phyloP scores from a whole-genome alignment of 1,140 invertebrate genomes.

The Lordiphosa stackelbergi region DNA sequence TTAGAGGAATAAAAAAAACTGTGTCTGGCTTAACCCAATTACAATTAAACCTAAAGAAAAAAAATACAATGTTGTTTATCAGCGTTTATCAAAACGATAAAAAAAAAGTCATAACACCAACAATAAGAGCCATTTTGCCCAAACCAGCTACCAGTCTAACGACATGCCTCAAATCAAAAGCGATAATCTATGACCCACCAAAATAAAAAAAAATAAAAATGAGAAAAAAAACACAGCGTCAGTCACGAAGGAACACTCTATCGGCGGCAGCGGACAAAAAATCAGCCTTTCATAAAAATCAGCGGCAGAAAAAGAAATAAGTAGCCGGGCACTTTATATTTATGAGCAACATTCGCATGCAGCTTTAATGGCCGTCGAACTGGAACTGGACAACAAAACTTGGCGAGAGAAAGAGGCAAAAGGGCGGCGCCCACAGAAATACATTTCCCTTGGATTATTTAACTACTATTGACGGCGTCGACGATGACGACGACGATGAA shows the following conservation, averaged over 20 bases:
- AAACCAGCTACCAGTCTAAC: too few relatives aligned
- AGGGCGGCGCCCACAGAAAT: constrained; percentile 56
- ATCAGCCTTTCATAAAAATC: constrained; percentile 41
- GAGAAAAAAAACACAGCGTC: constrained; percentile 6
- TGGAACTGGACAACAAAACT: constrained; percentile 24
- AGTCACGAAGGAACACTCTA: constrained; percentile 21
- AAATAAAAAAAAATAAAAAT: too few relatives aligned
- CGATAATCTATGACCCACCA: constrained; percentile 58
- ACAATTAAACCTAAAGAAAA: too few relatives aligned
- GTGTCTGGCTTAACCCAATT: too few relatives aligned
- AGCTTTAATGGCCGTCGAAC: constrained; percentile 62
- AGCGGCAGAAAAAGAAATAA: constrained; percentile 2
- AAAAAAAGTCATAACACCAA: too few relatives aligned
- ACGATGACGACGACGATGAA: not conserved
- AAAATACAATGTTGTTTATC: too few relatives aligned
- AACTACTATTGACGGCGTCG: constrained; percentile 28
- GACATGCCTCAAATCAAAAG: constrained; percentile 47
- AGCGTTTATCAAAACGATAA: too few relatives aligned
- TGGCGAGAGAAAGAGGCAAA: constrained; percentile 10
- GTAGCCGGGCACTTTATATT: not conserved
- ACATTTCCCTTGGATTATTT: constrained; percentile 60
- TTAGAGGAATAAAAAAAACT: too few relatives aligned
- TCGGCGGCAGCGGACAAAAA: constrained; percentile 3
- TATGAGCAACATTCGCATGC: constrained; percentile 47
- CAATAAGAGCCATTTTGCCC: too few relatives aligned